These are phyloP conservation scores for Steinernema scapterisci DNA, from an alignment of 2,888 invertebrate genomes.

Conservation along the genomic window DNA sequence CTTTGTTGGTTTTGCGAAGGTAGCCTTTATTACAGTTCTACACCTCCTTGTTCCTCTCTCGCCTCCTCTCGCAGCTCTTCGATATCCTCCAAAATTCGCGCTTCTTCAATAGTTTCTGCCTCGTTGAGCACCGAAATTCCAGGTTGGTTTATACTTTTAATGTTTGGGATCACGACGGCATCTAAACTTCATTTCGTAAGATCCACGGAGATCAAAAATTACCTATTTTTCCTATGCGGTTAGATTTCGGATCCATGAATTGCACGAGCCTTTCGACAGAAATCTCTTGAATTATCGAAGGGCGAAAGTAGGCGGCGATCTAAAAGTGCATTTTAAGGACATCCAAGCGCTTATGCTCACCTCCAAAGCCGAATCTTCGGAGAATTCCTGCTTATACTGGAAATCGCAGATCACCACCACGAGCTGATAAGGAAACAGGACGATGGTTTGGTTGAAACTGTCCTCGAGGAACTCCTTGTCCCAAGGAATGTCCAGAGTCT, in stretches of 20 bases:
- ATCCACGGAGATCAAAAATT: background rate
- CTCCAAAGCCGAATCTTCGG: background rate
- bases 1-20: no score
- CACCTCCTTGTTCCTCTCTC: background rate
- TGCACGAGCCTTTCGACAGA: constrained; percentile 3
- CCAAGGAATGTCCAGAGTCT: background rate
- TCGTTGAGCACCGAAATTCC: background rate
- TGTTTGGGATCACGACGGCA: constrained; percentile 8
- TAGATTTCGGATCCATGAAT: constrained; percentile 16
- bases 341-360: background rate
- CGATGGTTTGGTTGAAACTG: background rate
- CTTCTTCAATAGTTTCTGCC: constrained; percentile 6
- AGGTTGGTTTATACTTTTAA: background rate
- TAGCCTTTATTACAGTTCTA: no score
- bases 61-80: background rate
- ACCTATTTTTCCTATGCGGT: constrained; percentile 19
- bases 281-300: background rate
- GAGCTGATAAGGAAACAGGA: constrained; percentile 14
- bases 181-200: background rate
- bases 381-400: background rate
- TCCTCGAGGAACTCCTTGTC: background rate
- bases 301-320: constrained; percentile 13
- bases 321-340: background rate
- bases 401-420: constrained; percentile 3
- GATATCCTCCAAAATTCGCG: background rate